Percentiles rank a stretch among this genome's conserved stretches.
Conservation (phyloP, 2,797 vertebrate species). For the Clarias laeviceps region DNA sequence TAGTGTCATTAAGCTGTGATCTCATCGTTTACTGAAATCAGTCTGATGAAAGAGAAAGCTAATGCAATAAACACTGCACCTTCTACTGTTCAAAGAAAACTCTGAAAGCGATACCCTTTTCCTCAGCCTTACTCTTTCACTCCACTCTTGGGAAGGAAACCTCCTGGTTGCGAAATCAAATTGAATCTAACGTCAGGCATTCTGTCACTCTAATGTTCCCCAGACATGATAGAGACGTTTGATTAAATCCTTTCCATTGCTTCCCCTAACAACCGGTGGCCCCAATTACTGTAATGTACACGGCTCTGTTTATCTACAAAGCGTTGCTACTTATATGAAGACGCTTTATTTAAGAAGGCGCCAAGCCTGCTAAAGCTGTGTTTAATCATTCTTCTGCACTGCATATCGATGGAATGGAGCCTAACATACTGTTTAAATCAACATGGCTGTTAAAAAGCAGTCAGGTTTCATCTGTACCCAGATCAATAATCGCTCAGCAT, state of each 20-base stretch:
- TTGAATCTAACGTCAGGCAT: slow-evolving; percentile 8
- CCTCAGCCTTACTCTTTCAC: not conserved
- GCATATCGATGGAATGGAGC: slow-evolving; percentile 53
- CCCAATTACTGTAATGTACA: slow-evolving; percentile 49
- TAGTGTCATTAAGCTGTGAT: slow-evolving; percentile 6
- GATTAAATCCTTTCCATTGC: slow-evolving; percentile 42
- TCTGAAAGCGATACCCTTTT: not conserved
- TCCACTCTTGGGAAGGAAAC: slow-evolving; percentile 15
- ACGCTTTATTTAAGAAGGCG: slow-evolving; percentile 46
- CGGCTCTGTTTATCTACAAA: slow-evolving; percentile 51
- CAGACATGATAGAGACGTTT: slow-evolving; percentile 40
- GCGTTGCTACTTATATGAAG: slow-evolving; percentile 45
- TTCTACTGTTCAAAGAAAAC: slow-evolving; percentile 17
- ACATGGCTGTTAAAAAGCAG: slow-evolving; percentile 57
- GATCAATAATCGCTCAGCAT: slow-evolving; percentile 54
- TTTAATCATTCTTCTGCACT: slow-evolving; percentile 60
- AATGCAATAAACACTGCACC: slow-evolving; percentile 36
- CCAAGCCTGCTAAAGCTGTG: slow-evolving; percentile 40
- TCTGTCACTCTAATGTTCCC: slow-evolving; percentile 15
- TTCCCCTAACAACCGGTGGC: slow-evolving; percentile 34
- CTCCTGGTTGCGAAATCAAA: slow-evolving; percentile 19
- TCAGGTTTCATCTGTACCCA: slow-evolving; percentile 52
- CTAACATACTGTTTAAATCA: slow-evolving; percentile 60
- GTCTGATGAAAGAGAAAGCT: slow-evolving; percentile 34
- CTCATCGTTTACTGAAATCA: slow-evolving; percentile 43